phyloP scores from a whole-genome alignment of 2,888 invertebrate species.

The Drosophila pseudotakahashii region DNA sequence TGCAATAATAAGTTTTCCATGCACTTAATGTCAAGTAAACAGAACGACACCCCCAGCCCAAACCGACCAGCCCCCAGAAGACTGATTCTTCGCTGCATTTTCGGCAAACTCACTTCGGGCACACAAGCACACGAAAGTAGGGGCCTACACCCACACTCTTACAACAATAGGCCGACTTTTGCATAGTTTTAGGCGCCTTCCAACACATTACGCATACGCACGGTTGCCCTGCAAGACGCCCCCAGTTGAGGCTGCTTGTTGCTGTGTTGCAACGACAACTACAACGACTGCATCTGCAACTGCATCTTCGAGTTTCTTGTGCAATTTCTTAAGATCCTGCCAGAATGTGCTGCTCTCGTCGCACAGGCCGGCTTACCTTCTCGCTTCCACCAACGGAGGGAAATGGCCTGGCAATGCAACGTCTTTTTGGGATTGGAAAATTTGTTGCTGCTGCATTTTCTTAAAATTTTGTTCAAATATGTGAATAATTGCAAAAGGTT shows the following conservation, averaged over 20 bases:
- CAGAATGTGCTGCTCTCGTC: conserved; percentile 47
- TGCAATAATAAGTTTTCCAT: conserved; percentile 77
- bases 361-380: conserved; percentile 31
- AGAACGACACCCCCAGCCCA: conserved; percentile 40
- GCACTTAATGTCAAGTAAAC: conserved; percentile 80
- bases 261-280: conserved; percentile 18
- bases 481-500: conserved; percentile 71
- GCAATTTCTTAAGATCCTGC: conserved; percentile 73
- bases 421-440: conserved; percentile 68
- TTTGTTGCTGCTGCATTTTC: conserved; percentile 79
- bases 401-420: conserved; percentile 35
- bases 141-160: conserved; percentile 13
- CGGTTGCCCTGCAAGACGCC: conserved; percentile 36
- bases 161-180: conserved; percentile 54
- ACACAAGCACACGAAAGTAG: background rate
- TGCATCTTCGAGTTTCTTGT: conserved; percentile 64
- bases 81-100: conserved; percentile 43
- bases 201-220: conserved; percentile 71
- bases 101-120: conserved; percentile 51
- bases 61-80: background rate
- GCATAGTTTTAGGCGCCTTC: conserved; percentile 66
- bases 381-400: conserved; percentile 53
- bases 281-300: conserved; percentile 45
- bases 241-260: conserved; percentile 2
- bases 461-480: conserved; percentile 80